phyloP scores from a whole-genome alignment of 2,888 invertebrate genomes.

The Hypsopygia costalis region DNA sequence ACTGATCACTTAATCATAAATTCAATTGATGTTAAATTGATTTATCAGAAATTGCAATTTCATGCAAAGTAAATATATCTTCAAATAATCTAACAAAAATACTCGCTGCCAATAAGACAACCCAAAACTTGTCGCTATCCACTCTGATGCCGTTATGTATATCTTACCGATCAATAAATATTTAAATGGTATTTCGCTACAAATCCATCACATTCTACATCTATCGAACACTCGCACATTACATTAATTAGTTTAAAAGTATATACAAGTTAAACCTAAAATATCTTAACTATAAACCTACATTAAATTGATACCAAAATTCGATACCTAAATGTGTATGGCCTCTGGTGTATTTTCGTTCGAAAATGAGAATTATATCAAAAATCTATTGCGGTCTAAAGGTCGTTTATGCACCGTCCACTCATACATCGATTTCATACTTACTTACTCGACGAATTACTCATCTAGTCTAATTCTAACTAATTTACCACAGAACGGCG shows the following conservation, averaged over 20 bases:
- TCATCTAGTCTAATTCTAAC: constrained; percentile 26
- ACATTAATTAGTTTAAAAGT: constrained; percentile 74
- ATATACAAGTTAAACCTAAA: constrained; percentile 75
- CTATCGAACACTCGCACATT: constrained; percentile 79
- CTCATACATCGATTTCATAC: constrained; percentile 23
- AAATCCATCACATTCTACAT: constrained; percentile 70
- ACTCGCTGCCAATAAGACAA: too few species aligned
- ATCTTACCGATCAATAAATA: constrained; percentile 38
- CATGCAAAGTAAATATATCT: too few species aligned
- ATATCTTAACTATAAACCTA: constrained; percentile 61
- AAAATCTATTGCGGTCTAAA: constrained; percentile 8
- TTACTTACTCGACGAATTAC: constrained; percentile 29
- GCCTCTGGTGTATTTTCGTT: constrained; percentile 45
- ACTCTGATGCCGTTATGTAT: constrained; percentile 13
- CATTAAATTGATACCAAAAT: constrained; percentile 46
- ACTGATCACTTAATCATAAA: not conserved
- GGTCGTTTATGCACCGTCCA: constrained; percentile 32
- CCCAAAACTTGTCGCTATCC: not conserved
- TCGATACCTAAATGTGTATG: constrained; percentile 53
- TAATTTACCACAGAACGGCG: constrained; percentile 50
- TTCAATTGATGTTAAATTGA: too few species aligned
- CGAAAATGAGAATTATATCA: constrained; percentile 22
- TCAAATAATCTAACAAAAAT: too few species aligned
- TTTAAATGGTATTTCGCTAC: constrained; percentile 55
- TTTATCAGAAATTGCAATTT: too few species aligned